Base-by-base conservation (phyloP, 1,140 invertebrate genomes). In the Luehdorfia chinensis region DNA sequence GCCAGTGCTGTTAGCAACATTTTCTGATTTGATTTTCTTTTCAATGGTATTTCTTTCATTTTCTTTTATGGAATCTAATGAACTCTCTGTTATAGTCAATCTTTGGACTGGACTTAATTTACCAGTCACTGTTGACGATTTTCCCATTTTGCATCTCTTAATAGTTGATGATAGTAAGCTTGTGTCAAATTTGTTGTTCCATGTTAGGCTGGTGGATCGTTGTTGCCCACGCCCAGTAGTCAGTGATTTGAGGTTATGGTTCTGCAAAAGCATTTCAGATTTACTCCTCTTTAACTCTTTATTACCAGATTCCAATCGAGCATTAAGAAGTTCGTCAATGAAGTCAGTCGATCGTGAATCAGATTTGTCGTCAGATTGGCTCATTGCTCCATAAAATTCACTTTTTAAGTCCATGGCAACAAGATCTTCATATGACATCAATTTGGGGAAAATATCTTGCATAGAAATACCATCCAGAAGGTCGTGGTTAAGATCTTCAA, bases 401-500 rank as follows among this genome's bases (percentile, higher is more conserved):
- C 80, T 89, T 60, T 91, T 92, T 5, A 90, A 67, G 66, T 91
- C 90, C 58, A 72, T 72, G 16, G 59, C 66, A 12, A 64, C 63
- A 4, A 72, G 56, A 50, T 72, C 68, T 58, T 72, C 68, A 32
- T 72, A 72, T 16, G 68, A 72, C 68, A 72, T 72, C 18, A 72
- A 51, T 30, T 72, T 72, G 4, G 91, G 91, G 66, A 93, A 92
- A 47, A 92, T 92, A 55, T 92, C 91, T 78, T 95, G 92, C 91
- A 95, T 94, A 1, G 93, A 94, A 66, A 94, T 94, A 11, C 93
- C 93, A 64, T 95, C 93, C 5, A 95, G 77, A 18, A 95, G 73
- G 65, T 95, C 94, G 59, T 94, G 92, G 23, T 94, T 94, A 9
- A 95, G 66, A 71, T 95, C 94, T 86, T 94, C 92, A 58, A 94